Evolutionary conservation across 2,888 invertebrate species (phyloP).

Genomic region (Sepiola atlantica): DNA sequence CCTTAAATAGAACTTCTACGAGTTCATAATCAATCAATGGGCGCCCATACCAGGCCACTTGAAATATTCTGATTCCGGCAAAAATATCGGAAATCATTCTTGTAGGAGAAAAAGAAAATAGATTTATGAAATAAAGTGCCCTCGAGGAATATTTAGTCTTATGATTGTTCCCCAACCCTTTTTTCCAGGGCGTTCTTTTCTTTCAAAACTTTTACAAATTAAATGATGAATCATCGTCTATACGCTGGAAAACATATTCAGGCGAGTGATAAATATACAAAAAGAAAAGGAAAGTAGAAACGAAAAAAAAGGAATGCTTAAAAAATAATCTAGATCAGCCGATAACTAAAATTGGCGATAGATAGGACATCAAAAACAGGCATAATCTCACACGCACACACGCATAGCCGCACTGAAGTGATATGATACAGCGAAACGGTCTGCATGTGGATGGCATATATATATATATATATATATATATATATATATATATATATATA

Average conservation of each 20-base stretch:
- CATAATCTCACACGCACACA: background rate
- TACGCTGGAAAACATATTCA: background rate
- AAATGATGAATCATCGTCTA: background rate
- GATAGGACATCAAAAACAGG: background rate
- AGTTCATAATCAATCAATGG: background rate
- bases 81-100: constrained; percentile 8
- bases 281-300: background rate
- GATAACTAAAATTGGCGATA: background rate
- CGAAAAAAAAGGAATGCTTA: background rate
- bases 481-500: no score
- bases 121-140: background rate
- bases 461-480: no score
- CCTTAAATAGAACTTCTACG: background rate
- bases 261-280: background rate
- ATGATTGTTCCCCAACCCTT: background rate
- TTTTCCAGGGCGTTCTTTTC: background rate
- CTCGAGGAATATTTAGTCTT: background rate
- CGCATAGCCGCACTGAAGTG: no score
- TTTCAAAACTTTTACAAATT: background rate
- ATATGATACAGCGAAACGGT: no score
- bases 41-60: background rate
- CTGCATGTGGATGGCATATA: no score
- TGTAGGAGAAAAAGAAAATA: background rate
- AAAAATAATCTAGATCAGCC: background rate
- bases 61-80: background rate